These are phyloP conservation scores for Cephalopterus ornatus DNA, from an alignment of 2,113 vertebrate species.

Conservation along the genomic window DNA sequence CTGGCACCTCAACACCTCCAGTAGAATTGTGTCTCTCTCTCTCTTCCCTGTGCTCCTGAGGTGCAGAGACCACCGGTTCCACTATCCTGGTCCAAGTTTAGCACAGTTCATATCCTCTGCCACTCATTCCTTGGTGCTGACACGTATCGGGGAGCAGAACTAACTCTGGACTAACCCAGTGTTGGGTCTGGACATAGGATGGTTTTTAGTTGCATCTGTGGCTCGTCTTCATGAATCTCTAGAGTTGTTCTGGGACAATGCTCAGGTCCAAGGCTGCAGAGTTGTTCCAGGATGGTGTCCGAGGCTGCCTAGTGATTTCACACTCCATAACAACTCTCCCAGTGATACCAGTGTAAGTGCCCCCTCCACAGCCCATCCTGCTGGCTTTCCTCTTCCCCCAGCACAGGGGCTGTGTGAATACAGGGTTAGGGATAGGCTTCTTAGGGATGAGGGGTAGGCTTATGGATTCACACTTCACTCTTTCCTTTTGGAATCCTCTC, in stretches of 20 bases:
- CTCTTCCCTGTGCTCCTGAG: background rate
- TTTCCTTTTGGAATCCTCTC: background rate
- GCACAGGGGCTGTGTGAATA: background rate
- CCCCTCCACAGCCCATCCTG: background rate
- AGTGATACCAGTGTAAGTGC: background rate
- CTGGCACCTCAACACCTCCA: background rate
- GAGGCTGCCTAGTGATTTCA: background rate
- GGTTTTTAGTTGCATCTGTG: background rate
- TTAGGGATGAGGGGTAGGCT: background rate
- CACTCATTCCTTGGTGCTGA: background rate
- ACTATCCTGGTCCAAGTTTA: background rate
- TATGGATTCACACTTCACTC: background rate
- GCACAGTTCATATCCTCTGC: background rate
- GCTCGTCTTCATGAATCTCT: background rate
- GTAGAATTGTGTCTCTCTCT: background rate
- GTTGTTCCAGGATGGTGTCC: background rate
- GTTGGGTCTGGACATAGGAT: background rate
- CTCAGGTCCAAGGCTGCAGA: background rate
- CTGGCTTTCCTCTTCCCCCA: background rate
- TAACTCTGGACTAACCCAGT: background rate
- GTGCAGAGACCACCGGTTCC: background rate
- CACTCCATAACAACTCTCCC: accelerated
- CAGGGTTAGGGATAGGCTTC: background rate
- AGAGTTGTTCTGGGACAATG: background rate
- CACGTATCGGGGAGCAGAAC: background rate